Evolutionary conservation across 1,140 invertebrate species (phyloP).

Genomic region (Orchesella cincta): DNA sequence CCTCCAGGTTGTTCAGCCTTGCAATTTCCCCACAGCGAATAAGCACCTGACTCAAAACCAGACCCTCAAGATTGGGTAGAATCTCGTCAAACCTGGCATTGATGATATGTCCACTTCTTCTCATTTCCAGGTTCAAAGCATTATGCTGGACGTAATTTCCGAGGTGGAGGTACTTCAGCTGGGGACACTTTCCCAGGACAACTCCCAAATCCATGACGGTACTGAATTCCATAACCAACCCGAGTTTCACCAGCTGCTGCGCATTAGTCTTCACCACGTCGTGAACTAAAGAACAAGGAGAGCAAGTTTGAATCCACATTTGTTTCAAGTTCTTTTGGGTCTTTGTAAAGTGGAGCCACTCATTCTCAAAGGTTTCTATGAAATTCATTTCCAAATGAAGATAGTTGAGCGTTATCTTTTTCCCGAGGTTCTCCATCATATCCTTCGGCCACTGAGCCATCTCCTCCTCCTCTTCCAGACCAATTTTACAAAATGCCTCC

Average conservation of each 20-base stretch:
- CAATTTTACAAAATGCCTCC: background rate
- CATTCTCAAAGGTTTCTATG: background rate
- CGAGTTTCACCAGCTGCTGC: background rate
- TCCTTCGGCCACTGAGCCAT: background rate
- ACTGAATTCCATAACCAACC: background rate
- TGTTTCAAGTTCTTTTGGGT: background rate
- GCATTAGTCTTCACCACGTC: background rate
- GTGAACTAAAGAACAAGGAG: background rate
- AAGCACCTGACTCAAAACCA: background rate
- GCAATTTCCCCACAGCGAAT: background rate
- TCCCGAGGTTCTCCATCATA: background rate
- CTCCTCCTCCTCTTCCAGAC: background rate
- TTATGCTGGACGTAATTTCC: no score
- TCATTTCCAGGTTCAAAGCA: background rate
- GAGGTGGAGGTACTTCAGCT: background rate
- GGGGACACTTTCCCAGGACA: background rate
- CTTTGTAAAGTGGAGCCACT: background rate
- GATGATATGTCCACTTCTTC: background rate
- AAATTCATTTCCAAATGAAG: background rate
- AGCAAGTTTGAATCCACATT: background rate
- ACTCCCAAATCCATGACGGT: background rate
- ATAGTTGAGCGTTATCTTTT: background rate
- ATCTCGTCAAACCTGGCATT: slow-evolving; percentile 9
- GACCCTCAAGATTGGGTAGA: background rate
- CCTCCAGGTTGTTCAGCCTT: background rate